Conservation (phyloP, 2,797 vertebrate genomes). For the Spinibarbus caldwelli region DNA sequence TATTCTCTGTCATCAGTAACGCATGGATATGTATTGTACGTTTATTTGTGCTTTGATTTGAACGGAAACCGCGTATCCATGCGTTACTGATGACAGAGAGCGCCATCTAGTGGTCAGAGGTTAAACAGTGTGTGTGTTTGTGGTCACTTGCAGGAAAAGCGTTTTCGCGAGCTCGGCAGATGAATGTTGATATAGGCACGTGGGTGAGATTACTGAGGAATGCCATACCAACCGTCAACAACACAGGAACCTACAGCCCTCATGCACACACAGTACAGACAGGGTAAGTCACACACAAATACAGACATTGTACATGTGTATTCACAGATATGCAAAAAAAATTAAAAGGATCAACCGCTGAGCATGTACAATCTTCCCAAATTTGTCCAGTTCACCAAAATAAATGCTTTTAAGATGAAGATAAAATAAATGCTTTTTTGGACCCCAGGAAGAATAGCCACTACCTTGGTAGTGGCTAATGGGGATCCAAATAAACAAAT, state of each 20-base stretch:
- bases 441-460: no score
- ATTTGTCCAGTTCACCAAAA: not conserved
- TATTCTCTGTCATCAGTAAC: no score
- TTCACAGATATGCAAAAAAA: not conserved
- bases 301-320: not conserved
- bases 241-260: constrained; percentile 87
- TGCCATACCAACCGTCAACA: constrained; percentile 85
- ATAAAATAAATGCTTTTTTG: no score
- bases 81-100: no score
- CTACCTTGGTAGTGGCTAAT: no score
- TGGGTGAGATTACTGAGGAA: constrained; percentile 91
- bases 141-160: constrained; percentile 80
- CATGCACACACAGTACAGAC: constrained; percentile 75
- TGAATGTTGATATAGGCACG: constrained; percentile 93
- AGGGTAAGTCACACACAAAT: constrained; percentile 68
- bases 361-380: not conserved
- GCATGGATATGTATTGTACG: no score
- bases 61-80: no score
- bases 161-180: constrained; percentile 88
- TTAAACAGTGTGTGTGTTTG: constrained; percentile 12
- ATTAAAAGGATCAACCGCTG: not conserved
- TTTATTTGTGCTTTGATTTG: no score
- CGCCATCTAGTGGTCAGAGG: constrained; percentile 67
- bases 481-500: no score
- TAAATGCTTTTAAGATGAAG: not conserved